phyloP scores from a whole-genome alignment of 2,888 invertebrate species.

The Halictus ligatus region DNA sequence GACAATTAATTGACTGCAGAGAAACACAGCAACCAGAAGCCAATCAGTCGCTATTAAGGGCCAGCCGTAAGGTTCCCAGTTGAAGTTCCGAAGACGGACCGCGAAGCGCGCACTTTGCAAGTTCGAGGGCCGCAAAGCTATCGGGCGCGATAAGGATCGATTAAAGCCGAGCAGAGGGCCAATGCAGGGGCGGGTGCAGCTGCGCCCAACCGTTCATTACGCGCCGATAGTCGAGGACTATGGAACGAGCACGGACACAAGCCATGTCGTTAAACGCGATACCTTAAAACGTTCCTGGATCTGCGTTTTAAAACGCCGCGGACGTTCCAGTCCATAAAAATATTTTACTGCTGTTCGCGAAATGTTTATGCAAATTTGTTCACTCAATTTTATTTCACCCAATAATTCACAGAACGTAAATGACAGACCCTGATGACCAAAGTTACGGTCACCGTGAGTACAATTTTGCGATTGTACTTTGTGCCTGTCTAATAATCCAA shows the following conservation, averaged over 20 bases:
- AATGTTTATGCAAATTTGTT: not conserved
- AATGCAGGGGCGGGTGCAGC: not conserved
- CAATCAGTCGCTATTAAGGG: slow-evolving; percentile 11
- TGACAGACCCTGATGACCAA: too few species aligned
- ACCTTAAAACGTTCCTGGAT: not conserved
- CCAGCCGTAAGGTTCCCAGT: not conserved
- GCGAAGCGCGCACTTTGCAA: not conserved
- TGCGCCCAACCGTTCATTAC: not conserved
- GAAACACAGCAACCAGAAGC: not conserved
- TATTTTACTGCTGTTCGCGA: not conserved
- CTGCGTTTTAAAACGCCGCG: not conserved
- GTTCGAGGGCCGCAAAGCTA: not conserved
- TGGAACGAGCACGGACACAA: not conserved
- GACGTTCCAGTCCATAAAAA: not conserved
- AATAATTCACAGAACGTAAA: too few species aligned
- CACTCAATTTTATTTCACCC: too few species aligned
- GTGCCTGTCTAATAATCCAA: not conserved
- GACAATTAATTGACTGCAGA: not conserved
- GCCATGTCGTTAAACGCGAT: not conserved
- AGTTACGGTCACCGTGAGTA: too few species aligned
- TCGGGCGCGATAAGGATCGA: slow-evolving; percentile 8
- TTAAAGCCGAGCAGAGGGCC: not conserved
- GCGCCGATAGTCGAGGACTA: not conserved
- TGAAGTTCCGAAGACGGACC: not conserved
- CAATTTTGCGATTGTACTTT: not conserved